Base-by-base conservation (phyloP, 2,797 vertebrate species). In the Heteromormyrus szaboi region DNA sequence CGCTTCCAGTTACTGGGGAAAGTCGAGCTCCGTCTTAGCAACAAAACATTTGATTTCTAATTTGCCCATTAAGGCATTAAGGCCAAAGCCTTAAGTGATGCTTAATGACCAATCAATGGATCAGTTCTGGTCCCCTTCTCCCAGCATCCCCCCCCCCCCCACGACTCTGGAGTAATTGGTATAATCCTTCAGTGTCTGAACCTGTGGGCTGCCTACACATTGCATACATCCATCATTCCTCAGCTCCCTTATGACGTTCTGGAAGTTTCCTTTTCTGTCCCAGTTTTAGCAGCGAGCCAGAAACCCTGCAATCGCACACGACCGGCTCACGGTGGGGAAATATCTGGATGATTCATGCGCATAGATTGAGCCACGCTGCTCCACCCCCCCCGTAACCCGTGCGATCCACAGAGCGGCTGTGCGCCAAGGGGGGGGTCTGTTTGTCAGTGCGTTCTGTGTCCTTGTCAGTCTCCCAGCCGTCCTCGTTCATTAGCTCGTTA, bases 401-500 rank as follows among this genome's bases (percentile, higher is more conserved):
- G 19, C n/a, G 17, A 44, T 50, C 41, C 72, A 19, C 33, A 79
- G 1, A 33, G n/a, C 9, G 46, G 81, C 46, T 85, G n/a, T 12
- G n/a, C 5, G n/a, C 8, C 29, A 29, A 29, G 54, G 6, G 54
- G 54, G 81, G 22, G 79, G 19, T 25, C 50, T 25, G 46, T 51
- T 85, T 85, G 53, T 50, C 2, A 22, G 29, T 9, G 41, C 14
- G 76, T 84, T 83, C 89, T 46, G 44, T 88, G 56, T 89, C 86
- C 85, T 85, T 90, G 88, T 89, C 88, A 84, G 51, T 68, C 54
- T 87, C 8, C 37, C 19, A 62, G 88, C 53, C 68, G 29, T 88
- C 56, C 65, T 72, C 37, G 51, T 83, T 89, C 50, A 72, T 88
- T 89, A 88, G 81, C 84, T 89, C 62, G 87, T 91, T 92, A 89